Conservation (phyloP, 1,140 invertebrate species). For the Grapholita molesta region DNA sequence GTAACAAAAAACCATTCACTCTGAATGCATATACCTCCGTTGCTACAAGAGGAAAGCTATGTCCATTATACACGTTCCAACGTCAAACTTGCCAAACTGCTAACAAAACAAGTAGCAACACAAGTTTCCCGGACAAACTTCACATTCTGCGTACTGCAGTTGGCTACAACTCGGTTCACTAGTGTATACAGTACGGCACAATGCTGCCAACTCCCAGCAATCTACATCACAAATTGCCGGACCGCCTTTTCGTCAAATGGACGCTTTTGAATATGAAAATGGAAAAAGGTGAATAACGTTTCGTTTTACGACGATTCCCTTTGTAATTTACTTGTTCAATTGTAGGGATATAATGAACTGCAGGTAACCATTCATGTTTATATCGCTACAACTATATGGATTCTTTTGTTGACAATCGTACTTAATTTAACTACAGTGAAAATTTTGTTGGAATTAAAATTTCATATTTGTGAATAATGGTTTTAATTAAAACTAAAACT, state of each 20-base stretch:
- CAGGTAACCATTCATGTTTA: too few species aligned
- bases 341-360: not conserved
- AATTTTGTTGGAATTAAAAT: too few species aligned
- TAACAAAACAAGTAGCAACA: not conserved
- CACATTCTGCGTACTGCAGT: not conserved
- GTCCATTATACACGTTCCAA: too few species aligned
- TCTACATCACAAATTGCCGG: not conserved
- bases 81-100: too few species aligned
- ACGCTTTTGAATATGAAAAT: conserved; percentile 4
- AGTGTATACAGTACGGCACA: not conserved
- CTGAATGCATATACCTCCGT: too few species aligned
- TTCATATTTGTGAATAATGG: too few species aligned
- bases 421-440: too few species aligned
- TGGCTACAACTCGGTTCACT: not conserved
- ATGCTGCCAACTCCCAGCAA: conserved; percentile 4
- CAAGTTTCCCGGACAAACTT: not conserved
- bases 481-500: too few species aligned
- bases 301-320: not conserved
- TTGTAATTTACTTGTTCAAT: not conserved
- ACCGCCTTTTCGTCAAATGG: not conserved
- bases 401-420: too few species aligned
- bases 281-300: not conserved
- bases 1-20: too few species aligned
- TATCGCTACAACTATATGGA: too few species aligned
- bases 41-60: too few species aligned